These are phyloP conservation scores for Heliangelus exortis DNA, from an alignment of 2,797 vertebrate genomes.

Conservation along the genomic window DNA sequence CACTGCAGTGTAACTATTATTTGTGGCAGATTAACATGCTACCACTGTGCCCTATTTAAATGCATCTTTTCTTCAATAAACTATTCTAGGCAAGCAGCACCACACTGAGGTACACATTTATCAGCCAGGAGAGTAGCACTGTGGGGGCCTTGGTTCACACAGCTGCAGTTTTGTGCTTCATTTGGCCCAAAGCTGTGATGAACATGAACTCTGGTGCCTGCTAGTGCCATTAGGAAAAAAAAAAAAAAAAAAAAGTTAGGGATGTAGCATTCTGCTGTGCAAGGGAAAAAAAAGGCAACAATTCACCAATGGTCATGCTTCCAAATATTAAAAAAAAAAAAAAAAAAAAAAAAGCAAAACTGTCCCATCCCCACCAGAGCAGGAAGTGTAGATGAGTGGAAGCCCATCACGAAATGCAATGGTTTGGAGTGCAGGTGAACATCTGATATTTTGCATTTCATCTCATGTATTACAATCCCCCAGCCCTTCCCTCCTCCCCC, in stretches of 20 bases:
- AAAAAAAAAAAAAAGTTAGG: background rate
- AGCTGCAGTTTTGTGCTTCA: constrained; percentile 67
- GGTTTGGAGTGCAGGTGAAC: constrained; percentile 37
- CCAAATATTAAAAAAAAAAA: background rate
- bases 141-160: constrained; percentile 57
- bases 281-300: constrained; percentile 35
- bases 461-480: constrained; percentile 10
- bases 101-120: constrained; percentile 58
- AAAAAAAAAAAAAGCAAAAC: background rate
- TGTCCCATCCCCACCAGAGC: background rate
- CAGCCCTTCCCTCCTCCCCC: background rate
- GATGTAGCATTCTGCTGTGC: constrained; percentile 31
- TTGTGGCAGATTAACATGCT: constrained; percentile 67
- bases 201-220: constrained; percentile 48
- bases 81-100: constrained; percentile 56
- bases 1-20: constrained; percentile 68
- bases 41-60: constrained; percentile 62
- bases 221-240: background rate
- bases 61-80: constrained; percentile 53
- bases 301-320: background rate
- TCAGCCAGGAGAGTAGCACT: constrained; percentile 54
- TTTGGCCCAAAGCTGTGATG: constrained; percentile 61
- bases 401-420: background rate
- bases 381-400: background rate
- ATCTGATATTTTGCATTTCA: background rate